A percentile compares a stretch with the other conserved stretches of the same genome.
These are phyloP conservation scores for Myotis pilosus DNA, from an alignment of 2,797 vertebrate genomes.

Conservation along the genomic window DNA sequence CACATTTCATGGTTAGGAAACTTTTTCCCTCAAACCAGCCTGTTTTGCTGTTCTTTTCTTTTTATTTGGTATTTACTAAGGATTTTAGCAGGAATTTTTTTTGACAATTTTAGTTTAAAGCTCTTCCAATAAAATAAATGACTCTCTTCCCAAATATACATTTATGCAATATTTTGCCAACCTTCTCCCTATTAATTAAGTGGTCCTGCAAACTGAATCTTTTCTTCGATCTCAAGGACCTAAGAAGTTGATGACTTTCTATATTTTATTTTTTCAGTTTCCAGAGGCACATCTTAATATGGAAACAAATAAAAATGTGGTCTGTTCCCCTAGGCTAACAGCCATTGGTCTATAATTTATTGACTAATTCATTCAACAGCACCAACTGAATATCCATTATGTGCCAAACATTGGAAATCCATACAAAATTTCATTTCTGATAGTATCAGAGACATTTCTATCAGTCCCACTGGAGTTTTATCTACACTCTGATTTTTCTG, in stretches of 20 bases:
- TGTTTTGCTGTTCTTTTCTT: not conserved
- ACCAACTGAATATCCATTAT: not conserved
- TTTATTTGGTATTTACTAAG: not conserved
- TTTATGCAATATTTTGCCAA: not conserved
- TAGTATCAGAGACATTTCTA: not conserved
- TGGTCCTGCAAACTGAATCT: not conserved
- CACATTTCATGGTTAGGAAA: not conserved
- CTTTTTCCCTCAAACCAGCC: not conserved
- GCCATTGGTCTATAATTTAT: not conserved
- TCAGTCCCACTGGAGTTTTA: not conserved
- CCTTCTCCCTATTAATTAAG: not conserved
- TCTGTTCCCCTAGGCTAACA: not conserved
- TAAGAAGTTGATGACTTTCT: not conserved
- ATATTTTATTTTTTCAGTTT: not conserved
- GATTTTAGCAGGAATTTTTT: not conserved
- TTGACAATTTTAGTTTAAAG: not conserved
- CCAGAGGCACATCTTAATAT: not conserved
- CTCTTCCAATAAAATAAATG: not conserved
- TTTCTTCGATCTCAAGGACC: not conserved
- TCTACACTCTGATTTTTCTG: not conserved
- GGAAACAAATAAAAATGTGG: constrained; percentile 12
- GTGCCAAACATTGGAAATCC: not conserved
- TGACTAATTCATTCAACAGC: not conserved
- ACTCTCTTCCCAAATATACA: not conserved
- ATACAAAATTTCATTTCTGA: not conserved